Base-by-base conservation (phyloP, 2,888 invertebrate genomes). In the Clunio marinus region DNA sequence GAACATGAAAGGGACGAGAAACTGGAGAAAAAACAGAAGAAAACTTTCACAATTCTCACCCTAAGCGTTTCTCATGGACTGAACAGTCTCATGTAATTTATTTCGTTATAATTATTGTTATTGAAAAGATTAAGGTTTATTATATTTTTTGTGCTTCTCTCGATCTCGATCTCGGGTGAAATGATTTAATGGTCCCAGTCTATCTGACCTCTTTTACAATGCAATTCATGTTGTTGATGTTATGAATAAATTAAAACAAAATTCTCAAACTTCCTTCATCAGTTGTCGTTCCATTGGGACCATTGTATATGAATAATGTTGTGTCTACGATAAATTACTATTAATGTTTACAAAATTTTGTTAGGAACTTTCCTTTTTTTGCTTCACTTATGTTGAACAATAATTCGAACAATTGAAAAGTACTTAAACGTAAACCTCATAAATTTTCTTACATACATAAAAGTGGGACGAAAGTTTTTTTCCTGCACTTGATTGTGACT, bases 11-110 rank as follows among this genome's bases (percentile, higher is more conserved):
- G 27, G 27, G 25, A 57, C 32, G 32, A 4, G 10, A 32, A 32
- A 10, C 32, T n/a, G 22, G 17, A 22, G 15, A 41, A 15, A 10
- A 41, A 51, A 51, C 13, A 51, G 22, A 32, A 7, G 10, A 24
- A 57, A 57, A 57, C 57, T 57, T 57, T 57, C 57, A 55, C 55
- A 17, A 22, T 20, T 24, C 57, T 57, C 57, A 57, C 57, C 57
- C 57, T 15, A 57, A 57, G 22, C 13, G 57, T 55, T n/a, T n/a
- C n/a, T n/a, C n/a, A n/a, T n/a, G n/a, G n/a, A n/a, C n/a, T n/a
- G n/a, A n/a, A n/a, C n/a, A n/a, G n/a, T n/a, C n/a, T n/a, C n/a
- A n/a, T 22, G 22, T 55, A 15, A 24, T 24, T 55, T 24, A 24
- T 55, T 55, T 24, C 24, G 27, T 25, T 25, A 57, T 57, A 57